Percentiles rank a stretch among this genome's conserved stretches.
phyloP scores from a whole-genome alignment of 2,797 vertebrate species.

The Sitta carolinensis region DNA sequence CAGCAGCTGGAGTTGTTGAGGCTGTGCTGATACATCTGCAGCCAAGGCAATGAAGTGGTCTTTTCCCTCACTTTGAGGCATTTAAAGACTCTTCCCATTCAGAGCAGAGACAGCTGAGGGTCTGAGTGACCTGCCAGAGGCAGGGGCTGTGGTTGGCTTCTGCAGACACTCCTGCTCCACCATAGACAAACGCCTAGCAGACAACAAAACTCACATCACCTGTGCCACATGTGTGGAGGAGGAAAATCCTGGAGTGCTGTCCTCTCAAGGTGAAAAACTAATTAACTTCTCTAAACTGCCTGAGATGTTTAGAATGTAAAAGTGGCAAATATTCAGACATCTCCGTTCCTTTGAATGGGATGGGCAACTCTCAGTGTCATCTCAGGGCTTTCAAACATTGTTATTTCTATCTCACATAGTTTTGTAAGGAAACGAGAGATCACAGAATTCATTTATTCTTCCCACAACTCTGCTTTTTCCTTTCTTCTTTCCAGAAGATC shows the following conservation, averaged over 20 bases:
- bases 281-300: neutral
- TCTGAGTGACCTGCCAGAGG: neutral
- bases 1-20: neutral
- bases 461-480: neutral
- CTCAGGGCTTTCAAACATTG: neutral
- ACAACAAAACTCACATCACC: neutral
- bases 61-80: neutral
- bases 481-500: neutral
- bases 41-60: neutral
- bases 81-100: neutral
- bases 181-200: neutral
- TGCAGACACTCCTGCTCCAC: neutral
- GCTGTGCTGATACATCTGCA: neutral
- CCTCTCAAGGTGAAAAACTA: neutral
- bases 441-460: neutral
- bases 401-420: neutral
- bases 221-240: rapidly evolving
- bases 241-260: neutral
- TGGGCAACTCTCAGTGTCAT: neutral
- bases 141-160: neutral
- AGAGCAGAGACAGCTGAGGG: neutral
- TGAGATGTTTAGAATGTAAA: neutral
- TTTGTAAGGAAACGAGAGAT: neutral
- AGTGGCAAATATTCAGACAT: neutral
- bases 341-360: neutral